Base-by-base conservation (phyloP, 2,113 vertebrate genomes). In the Galeopterus variegatus region DNA sequence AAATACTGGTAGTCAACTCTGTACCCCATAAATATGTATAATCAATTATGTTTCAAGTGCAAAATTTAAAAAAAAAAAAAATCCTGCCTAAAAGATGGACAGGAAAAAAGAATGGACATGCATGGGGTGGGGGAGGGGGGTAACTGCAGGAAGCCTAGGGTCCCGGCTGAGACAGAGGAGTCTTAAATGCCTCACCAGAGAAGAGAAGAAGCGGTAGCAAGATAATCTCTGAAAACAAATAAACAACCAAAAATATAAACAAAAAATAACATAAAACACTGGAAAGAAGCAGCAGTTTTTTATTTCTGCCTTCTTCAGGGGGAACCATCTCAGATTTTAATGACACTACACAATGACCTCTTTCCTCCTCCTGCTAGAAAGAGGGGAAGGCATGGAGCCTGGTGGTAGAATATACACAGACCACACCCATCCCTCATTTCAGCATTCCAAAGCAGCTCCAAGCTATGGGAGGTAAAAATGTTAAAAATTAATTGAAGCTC, bases 81-180 rank as follows among this genome's bases (percentile, higher is more conserved):
- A 41, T 41, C 10, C 18, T 82, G 4, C 13, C 45, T 54, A 54
- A n/a, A 31, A 52, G 21, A 24, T 9, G 19, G 1, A 4, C 0
- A 31, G 52, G 13, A 33, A 23, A 19, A 6, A 48, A 54, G 15
- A 54, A 50, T 15, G 8, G 8, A 36, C 24, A 28, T 7, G 19
- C 3, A 58, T 13, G 0, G 10, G 0, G 3, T 26, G 3, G 33
- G 36, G 8, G 3, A 2, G 21, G 5, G 9, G 3, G 1, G 3
- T 45, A 45, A 54, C 28, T 70, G 26, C 31, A 76, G 36, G 7
- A 85, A 75, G 19, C 1, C 1, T 58, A 58, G 11, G 41, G 17
- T 4, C n/a, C n/a, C 76, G 23, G 8, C 11, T 88, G 26, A 85
- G n/a, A 9, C 7, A 17, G 18, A 4, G 5, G 7, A 21, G 8